Conservation (phyloP, 2,797 vertebrate genomes). For the Poeciliopsis infans region DNA sequence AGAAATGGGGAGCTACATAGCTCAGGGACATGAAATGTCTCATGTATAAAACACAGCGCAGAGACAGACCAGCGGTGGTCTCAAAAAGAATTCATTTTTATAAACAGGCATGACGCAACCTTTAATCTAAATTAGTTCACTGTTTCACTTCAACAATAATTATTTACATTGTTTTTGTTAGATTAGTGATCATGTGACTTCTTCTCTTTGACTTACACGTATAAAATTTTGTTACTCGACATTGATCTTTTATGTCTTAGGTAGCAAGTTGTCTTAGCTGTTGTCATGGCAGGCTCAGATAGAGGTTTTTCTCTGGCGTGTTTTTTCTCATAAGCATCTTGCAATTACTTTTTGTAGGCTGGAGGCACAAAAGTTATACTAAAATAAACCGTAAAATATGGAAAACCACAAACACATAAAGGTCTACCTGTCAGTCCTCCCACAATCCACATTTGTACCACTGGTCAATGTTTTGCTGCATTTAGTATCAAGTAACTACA, state of each 20-base stretch:
- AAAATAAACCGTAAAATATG: not conserved
- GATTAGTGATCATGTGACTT: not conserved
- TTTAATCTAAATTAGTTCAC: not conserved
- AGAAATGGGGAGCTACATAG: not conserved
- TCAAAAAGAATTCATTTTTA: not conserved
- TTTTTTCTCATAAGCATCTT: not conserved
- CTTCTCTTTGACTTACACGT: not conserved
- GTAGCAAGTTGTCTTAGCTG: not conserved
- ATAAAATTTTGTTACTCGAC: not conserved
- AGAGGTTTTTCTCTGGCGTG: not conserved
- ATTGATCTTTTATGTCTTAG: not conserved
- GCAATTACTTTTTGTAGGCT: not conserved
- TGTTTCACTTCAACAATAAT: not conserved
- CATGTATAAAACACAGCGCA: conserved; percentile 1
- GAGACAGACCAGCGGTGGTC: not conserved
- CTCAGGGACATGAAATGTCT: not conserved
- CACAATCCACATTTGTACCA: not conserved
- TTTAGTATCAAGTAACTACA: not conserved
- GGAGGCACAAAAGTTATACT: not conserved
- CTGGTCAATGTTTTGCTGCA: not conserved
- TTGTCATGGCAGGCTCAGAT: not conserved
- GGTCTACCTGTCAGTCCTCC: not conserved
- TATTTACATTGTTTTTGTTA: not conserved
- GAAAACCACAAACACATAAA: not conserved
- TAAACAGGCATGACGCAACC: not conserved